Evolutionary conservation across 2,888 invertebrate genomes (phyloP).

Genomic region (Xanthia togata): DNA sequence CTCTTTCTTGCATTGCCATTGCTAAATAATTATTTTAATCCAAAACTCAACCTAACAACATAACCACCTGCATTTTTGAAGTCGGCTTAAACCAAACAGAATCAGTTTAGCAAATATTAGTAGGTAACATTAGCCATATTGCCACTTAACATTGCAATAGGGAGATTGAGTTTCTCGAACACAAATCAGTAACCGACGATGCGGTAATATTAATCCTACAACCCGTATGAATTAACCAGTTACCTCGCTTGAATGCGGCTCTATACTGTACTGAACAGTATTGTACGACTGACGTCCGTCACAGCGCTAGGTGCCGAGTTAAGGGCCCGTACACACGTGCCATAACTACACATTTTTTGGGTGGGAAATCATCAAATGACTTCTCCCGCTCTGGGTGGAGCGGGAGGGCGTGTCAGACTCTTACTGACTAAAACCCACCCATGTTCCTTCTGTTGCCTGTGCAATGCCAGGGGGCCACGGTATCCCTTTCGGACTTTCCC

Average conservation of each 20-base stretch:
- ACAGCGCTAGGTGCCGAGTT: neutral
- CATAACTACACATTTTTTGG: too few relatives aligned
- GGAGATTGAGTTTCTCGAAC: slow-evolving; percentile 3
- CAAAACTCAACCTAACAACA: neutral
- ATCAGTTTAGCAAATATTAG: neutral
- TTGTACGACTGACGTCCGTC: neutral
- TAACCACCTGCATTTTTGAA: neutral
- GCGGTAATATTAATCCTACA: neutral
- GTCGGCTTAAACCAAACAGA: neutral
- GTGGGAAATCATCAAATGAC: too few relatives aligned
- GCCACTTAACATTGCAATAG: neutral
- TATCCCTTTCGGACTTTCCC: too few relatives aligned
- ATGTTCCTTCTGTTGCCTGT: too few relatives aligned
- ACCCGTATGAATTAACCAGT: neutral
- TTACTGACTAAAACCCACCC: too few relatives aligned
- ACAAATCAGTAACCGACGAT: neutral
- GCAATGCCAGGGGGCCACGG: too few relatives aligned
- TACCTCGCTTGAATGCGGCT: neutral
- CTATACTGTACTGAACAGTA: neutral
- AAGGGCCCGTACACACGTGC: neutral
- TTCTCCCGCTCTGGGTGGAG: too few relatives aligned
- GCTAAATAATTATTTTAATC: neutral
- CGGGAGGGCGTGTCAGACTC: too few relatives aligned
- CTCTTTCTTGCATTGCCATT: neutral
- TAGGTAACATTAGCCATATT: slow-evolving; percentile 1